Base-by-base conservation (phyloP, 2,113 vertebrate genomes). In the Silurus glanis region DNA sequence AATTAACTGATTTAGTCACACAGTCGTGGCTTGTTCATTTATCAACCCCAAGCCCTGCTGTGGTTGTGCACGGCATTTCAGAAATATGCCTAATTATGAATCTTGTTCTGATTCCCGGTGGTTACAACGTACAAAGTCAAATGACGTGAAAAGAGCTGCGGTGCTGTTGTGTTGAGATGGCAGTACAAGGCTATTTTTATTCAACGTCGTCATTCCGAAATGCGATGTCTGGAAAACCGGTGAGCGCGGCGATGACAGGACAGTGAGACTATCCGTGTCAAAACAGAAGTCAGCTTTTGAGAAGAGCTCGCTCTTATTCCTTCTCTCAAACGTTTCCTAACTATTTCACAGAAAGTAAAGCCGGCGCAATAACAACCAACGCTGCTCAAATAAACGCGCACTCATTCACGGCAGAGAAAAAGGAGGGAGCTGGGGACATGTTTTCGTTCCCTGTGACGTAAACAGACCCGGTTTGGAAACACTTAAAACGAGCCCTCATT, bases 391-490 rank as follows among this genome's bases (percentile, higher is more conserved):
- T 74, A 86, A 74, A 81, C 45, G 59, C 25, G 23, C 62, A 61
- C 19, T 17, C 25, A 37, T 56, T 9, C 23, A 19, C 10, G 0
- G 4, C 8, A 2, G 51, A 85, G 49, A 49, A 86, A 55, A 55
- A 78, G 83, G 72, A 83, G 86, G 83, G 72, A 83, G 86, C 86
- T 23, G 61, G 72, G 61, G 64, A 80, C 21, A 17, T 58, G 51
- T 71, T 69, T 85, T 4, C 10, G 58, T 45, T 86, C 85, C 79
- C 80, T 64, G 58, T 86, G 85, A 86, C 79, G 85, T 86, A 75
- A 45, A 19, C 47, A 25, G 45, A 66, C 80, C 59, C 58, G 6
- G 85, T 61, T 76, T 86, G 69, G 58, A 86, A 64, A 82, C 28
- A 49, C 85, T 86, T 76, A 45, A 82, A 66, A 82, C 80, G 59